Conservation (phyloP, 1,140 invertebrate species). For the Carcinoscorpius rotundicauda region DNA sequence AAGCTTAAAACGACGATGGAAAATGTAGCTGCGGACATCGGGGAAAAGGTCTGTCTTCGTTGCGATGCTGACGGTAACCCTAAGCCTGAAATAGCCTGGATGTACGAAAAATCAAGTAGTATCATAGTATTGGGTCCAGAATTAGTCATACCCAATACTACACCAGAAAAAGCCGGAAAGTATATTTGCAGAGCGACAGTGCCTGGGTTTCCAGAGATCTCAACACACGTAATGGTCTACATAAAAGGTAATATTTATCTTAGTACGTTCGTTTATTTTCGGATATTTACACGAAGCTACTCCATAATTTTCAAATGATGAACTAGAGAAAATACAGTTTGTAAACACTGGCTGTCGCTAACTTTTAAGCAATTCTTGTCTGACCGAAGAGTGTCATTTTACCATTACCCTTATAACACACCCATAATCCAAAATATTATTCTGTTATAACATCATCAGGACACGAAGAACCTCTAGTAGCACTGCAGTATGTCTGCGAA, state of each 20-base stretch:
- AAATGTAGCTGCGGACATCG: constrained; percentile 67
- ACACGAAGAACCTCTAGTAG: too few species aligned
- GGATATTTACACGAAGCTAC: not conserved
- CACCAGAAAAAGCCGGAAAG: constrained; percentile 58
- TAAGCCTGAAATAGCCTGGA: constrained; percentile 71
- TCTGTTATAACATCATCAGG: too few species aligned
- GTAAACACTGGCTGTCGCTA: not conserved
- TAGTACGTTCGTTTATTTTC: not conserved
- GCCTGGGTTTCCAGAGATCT: constrained; percentile 57
- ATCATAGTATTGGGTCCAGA: constrained; percentile 26
- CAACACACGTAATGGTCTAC: constrained; percentile 64
- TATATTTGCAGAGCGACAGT: constrained; percentile 79
- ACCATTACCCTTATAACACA: too few species aligned
- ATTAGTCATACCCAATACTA: constrained; percentile 39
- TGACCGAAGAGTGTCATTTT: too few species aligned
- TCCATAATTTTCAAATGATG: too few species aligned
- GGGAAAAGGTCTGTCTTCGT: constrained; percentile 56
- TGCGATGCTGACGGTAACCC: constrained; percentile 88
- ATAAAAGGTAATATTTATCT: constrained; percentile 49
- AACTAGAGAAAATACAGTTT: too few species aligned
- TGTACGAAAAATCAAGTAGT: constrained; percentile 46
- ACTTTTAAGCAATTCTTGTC: too few species aligned
- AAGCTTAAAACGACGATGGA: constrained; percentile 58
- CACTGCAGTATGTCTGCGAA: too few species aligned
- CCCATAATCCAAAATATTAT: too few species aligned